Evolutionary conservation across 1,140 invertebrate genomes (phyloP).

Genomic region (Drosophila orena): DNA sequence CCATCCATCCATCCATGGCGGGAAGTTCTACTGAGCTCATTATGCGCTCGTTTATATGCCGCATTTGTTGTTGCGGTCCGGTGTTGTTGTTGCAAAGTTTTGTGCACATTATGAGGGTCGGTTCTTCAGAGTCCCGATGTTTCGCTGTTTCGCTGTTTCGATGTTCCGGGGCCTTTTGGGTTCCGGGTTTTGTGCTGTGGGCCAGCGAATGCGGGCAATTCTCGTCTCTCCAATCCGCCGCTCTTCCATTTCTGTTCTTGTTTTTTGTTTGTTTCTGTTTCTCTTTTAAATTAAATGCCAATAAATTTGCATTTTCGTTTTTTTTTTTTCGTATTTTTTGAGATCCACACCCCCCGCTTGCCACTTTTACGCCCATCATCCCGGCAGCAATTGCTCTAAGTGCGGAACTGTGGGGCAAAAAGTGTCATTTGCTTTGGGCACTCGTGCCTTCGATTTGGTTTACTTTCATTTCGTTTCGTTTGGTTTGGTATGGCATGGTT

Average conservation of each 20-base stretch:
- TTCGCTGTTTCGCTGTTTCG: background rate
- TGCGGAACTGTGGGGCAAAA: slow-evolving; percentile 32
- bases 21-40: slow-evolving; percentile 72
- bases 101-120: slow-evolving; percentile 70
- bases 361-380: background rate
- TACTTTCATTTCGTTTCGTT: slow-evolving; percentile 47
- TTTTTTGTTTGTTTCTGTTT: slow-evolving; percentile 47
- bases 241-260: background rate
- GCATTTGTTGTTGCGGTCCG: slow-evolving; percentile 73
- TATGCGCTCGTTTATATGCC: slow-evolving; percentile 82
- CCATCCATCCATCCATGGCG: slow-evolving; percentile 44
- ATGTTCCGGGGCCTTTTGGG: slow-evolving; percentile 25
- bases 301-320: slow-evolving; percentile 74
- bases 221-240: slow-evolving; percentile 10
- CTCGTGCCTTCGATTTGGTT: slow-evolving; percentile 66
- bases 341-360: slow-evolving; percentile 4
- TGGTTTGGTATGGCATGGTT: slow-evolving; percentile 15
- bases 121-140: slow-evolving; percentile 10
- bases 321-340: background rate
- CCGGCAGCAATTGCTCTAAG: slow-evolving; percentile 45
- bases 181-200: slow-evolving; percentile 48
- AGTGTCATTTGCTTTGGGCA: slow-evolving; percentile 68
- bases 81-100: slow-evolving; percentile 55
- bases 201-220: slow-evolving; percentile 58
- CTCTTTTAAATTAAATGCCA: slow-evolving; percentile 78